These are phyloP conservation scores for Decapterus maruadsi DNA, from an alignment of 2,797 vertebrate species.

Conservation along the genomic window DNA sequence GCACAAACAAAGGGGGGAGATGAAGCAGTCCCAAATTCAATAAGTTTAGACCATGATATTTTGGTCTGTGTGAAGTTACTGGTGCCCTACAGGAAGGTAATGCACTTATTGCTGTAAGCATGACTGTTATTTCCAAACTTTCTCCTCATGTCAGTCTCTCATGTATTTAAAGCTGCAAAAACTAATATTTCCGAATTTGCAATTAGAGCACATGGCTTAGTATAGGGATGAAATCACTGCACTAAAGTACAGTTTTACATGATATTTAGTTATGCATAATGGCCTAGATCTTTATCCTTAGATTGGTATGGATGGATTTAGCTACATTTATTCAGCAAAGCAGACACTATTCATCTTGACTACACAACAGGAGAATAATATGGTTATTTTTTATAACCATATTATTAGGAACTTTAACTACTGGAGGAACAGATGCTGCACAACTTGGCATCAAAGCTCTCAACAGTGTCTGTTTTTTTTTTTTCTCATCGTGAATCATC, in stretches of 20 bases:
- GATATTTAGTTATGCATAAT: neutral
- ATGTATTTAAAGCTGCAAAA: constrained; percentile 5
- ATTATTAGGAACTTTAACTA: neutral
- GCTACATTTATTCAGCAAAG: neutral
- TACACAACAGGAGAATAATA: neutral
- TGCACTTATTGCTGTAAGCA: neutral
- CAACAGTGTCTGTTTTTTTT: neutral
- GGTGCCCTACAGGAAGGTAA: neutral
- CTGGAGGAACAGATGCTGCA: constrained; percentile 23
- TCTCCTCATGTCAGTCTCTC: neutral
- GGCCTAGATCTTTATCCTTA: neutral
- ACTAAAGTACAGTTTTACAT: no score
- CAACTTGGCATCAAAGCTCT: neutral
- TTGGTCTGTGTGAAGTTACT: constrained; percentile 11
- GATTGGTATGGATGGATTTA: neutral
- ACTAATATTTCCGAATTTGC: constrained; percentile 5
- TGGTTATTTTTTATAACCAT: neutral
- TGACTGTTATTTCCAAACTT: neutral
- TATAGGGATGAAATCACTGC: no score
- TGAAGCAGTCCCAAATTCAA: constrained; percentile 26
- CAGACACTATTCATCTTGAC: neutral
- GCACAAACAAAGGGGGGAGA: constrained; percentile 14
- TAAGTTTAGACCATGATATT: constrained; percentile 32
- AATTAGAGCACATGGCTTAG: neutral
- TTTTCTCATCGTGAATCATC: constrained; percentile 4